Base-by-base conservation (phyloP, 2,113 vertebrate genomes). In the Carlito syrichta region DNA sequence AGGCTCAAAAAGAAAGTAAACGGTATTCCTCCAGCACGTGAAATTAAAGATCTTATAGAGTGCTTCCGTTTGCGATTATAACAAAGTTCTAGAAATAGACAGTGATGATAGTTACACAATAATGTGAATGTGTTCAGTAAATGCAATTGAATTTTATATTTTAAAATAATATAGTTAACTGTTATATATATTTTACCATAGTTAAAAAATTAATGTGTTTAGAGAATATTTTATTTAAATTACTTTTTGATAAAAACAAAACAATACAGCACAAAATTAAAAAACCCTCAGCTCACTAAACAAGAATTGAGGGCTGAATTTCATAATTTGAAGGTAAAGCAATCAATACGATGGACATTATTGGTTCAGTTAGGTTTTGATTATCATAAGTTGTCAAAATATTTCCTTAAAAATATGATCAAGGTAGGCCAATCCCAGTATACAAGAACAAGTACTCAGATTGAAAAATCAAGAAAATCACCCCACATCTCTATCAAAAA, bases 391-490 rank as follows among this genome's bases (percentile, higher is more conserved):
- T 43, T 92, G 35, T 58, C 62, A 94, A 92, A 89, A 50, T 82
- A 22, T 71, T 94, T 86, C 38, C 35, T 92, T 92, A 86, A 71
- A 78, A 86, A 86, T 71, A 62, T 43, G n/a, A 87, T 66, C 13
- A 84, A 69, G 6, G 32, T 5, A 78, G 43, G 89, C 12, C 8
- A 63, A 69, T 86, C 8, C n/a, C 48, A 68, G 32, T 68, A 54
- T 27, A 88, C 2, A 60, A 90, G 38, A 95, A 71, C 40, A 86
- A 58, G 35, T 58, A 52, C 40, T 87, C 69, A 45, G 35, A 93
- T 86, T 30, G 63, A 86, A 93, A 91, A 76, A 88, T 63, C 32
- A 35, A 95, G 73, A 60, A 77, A 93, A 90, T 6, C n/a, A n/a
- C n/a, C n/a, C n/a, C n/a, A n/a, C n/a, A n/a, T n/a, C n/a, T n/a